Percentiles rank a stretch among this genome's conserved stretches.
Evolutionary conservation across 2,888 invertebrate genomes (phyloP).

Genomic region (Archips xylosteana): DNA sequence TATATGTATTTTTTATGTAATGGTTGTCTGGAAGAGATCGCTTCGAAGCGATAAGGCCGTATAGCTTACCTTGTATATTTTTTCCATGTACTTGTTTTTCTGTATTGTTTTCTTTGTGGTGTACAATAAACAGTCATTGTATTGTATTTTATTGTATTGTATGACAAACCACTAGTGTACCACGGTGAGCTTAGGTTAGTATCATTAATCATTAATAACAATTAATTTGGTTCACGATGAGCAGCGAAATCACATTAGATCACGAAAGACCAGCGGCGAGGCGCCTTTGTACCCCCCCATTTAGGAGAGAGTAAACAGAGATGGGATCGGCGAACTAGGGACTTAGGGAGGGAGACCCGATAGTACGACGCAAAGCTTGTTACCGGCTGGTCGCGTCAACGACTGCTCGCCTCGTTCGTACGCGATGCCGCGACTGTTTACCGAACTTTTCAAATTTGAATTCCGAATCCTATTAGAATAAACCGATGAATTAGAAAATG

Average conservation of each 20-base stretch:
- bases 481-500: slow-evolving; percentile 50
- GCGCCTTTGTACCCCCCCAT: slow-evolving; percentile 77
- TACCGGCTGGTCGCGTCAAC: slow-evolving; percentile 71
- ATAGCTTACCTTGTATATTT: no score
- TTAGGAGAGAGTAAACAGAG: slow-evolving; percentile 79
- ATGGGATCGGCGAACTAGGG: slow-evolving; percentile 59
- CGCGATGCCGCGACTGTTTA: slow-evolving; percentile 63
- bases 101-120: no score
- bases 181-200: background rate
- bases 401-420: slow-evolving; percentile 52
- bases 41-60: no score
- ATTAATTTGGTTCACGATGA: slow-evolving; percentile 29
- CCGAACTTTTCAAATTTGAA: slow-evolving; percentile 66
- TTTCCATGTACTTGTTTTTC: no score
- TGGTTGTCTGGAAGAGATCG: no score
- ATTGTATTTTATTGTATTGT: no score
- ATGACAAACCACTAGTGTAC: no score
- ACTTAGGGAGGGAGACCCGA: slow-evolving; percentile 76
- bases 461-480: slow-evolving; percentile 54
- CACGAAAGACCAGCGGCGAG: slow-evolving; percentile 62
- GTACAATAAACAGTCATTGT: no score
- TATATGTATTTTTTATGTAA: no score
- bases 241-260: slow-evolving; percentile 44
- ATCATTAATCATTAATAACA: slow-evolving; percentile 28
- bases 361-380: slow-evolving; percentile 76